Evolutionary conservation across 2,113 vertebrate genomes (phyloP), one percentile per base, ranked within the genome.

Genomic region (Nothocercus julius): DNA sequence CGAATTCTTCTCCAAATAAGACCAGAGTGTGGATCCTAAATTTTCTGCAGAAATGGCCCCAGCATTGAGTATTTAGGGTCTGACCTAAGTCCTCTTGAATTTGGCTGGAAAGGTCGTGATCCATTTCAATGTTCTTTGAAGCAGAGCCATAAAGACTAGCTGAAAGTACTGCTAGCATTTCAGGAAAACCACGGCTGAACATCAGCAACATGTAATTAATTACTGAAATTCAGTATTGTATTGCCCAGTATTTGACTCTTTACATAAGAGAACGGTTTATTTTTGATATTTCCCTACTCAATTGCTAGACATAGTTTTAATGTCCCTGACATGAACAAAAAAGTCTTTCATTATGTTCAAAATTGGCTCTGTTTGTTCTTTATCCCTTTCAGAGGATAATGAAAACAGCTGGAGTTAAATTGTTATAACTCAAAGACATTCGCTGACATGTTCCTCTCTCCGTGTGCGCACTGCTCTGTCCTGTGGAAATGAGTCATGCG

Each of bases 391-490:
- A 66, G 47, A 91, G n/a, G 25, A 69, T 89, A 95, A 92, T 74
- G 89, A 89, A 95, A 95, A 36, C 72, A 92, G 67, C 59, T 89
- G 40, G 87, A 87, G 63, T 54, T 83, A 63, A 92, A 92, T 96
- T 79, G 67, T 70, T 89, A 27, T 51, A 82, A 69, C 61, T 92
- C 53, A 63, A 11, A 92, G 92, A 56, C 72, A 84, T 81, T 75
- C 73, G 34, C 25, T 87, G 84, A 40, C 58, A 24, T 51, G 40
- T 59, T 92, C 38, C 32, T 85, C 36, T 73, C 40, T 80, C 69
- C 49, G 0, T 66, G 2, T 40, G 30, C 18, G 82, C 28, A 10
- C 38, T 53, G 47, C 74, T 51, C 47, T 79, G 77, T 32, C 64
- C 40, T n/a, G 40, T 36, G 63, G 75, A 32, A 36, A 36, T 62